Conservation (phyloP, 1,140 invertebrate species). For the Cylas formicarius region DNA sequence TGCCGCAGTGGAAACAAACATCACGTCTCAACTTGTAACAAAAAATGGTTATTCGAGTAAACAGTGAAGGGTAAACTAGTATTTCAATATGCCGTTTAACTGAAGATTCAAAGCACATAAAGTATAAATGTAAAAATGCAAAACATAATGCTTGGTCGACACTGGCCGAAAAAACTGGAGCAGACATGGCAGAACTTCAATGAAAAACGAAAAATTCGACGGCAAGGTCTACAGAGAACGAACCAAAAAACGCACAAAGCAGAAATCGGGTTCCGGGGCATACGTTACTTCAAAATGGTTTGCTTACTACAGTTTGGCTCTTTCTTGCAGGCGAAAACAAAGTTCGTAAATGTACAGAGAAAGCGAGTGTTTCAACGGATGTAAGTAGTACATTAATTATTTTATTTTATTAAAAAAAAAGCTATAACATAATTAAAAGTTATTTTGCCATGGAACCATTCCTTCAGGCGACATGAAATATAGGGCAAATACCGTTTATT, state of each 20-base stretch:
- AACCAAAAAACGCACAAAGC: not conserved
- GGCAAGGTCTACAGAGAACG: slow-evolving; percentile 3
- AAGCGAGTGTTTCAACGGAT: too few relatives aligned
- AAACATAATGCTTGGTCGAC: not conserved
- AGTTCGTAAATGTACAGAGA: too few relatives aligned
- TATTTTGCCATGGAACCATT: slow-evolving; percentile 1
- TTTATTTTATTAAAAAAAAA: not conserved
- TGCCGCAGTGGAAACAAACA: slow-evolving; percentile 11
- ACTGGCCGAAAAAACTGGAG: slow-evolving; percentile 2
- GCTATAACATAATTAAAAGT: slow-evolving; percentile 3
- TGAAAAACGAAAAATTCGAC: slow-evolving; percentile 10
- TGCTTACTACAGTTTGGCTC: not conserved
- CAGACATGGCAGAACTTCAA: not conserved
- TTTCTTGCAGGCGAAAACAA: too few relatives aligned
- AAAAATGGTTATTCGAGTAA: too few relatives aligned
- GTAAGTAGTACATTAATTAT: not conserved
- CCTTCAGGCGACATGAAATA: not conserved
- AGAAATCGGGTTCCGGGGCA: slow-evolving; percentile 1
- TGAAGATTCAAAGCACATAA: too few relatives aligned
- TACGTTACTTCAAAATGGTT: slow-evolving; percentile 8
- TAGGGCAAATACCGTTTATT: slow-evolving; percentile 1
- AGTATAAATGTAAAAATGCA: too few relatives aligned
- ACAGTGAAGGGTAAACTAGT: too few relatives aligned
- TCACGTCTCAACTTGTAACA: too few relatives aligned
- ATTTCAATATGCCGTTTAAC: too few relatives aligned